Evolutionary conservation across 2,113 vertebrate species (phyloP), one percentile per base, ranked within the genome.

Genomic region (Psilopogon haemacephalus): DNA sequence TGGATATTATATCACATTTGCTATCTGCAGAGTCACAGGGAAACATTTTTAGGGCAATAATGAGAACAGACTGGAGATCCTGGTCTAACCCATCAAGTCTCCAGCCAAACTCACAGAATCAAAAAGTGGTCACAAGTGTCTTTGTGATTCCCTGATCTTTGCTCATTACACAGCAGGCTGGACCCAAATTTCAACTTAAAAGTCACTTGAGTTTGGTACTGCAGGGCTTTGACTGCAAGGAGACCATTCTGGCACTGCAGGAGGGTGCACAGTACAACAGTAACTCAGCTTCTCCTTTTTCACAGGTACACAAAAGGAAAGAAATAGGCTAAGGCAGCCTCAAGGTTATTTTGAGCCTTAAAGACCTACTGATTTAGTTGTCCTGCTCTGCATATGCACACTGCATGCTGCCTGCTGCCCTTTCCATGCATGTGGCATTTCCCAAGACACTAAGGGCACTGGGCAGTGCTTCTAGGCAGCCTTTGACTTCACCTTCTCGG

Each of bases 121-220:
- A 80, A 92, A 90, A 87, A 84, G 28, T 23, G 63, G 68, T 83
- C 89, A 79, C 92, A 89, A 76, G 52, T 37, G 70, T 54, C 87
- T 83, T 77, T 91, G 78, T 68, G 60, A 87, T 59, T 87, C 50
- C 93, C 86, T 87, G 89, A 89, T 92, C 78, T 91, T 91, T 96
- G 78, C 75, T 94, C 72, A 87, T 87, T 77, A 77, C 95, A 89
- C 93, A 95, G 95, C 91, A 91, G 94, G 91, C 58, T 93, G 94
- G 85, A 96, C 93, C 89, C 87, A 88, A 86, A 88, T 94, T 95
- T 91, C 56, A 46, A 28, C 84, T 84, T 60, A 50, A 96, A 92
- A 89, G 91, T 6, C 48, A 64, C 54, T 44, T 3, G 5, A 71
- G 60, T 58, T 64, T 60, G 33, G 64, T 92, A 52, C 75, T 84